phyloP scores from a whole-genome alignment of 2,797 vertebrate genomes.

The Australoheros facetus region DNA sequence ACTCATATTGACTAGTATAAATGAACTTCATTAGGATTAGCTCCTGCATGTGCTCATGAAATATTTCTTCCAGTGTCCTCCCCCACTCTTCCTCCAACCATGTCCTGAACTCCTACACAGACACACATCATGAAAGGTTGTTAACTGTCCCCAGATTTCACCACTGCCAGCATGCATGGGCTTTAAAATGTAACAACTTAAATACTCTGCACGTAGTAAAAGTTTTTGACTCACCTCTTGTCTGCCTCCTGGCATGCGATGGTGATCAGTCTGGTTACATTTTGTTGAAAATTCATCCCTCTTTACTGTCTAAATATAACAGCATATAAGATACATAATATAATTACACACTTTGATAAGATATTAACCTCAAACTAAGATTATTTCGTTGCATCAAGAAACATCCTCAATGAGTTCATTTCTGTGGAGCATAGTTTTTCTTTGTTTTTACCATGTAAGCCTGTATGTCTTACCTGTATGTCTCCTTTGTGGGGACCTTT shows the following conservation, averaged over 20 bases:
- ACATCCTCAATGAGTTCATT: neutral
- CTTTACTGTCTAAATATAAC: slow-evolving; percentile 86
- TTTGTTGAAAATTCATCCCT: slow-evolving; percentile 98
- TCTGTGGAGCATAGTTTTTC: neutral
- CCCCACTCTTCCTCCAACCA: slow-evolving; percentile 99
- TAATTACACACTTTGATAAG: neutral
- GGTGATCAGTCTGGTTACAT: slow-evolving; percentile 97
- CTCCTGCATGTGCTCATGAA: slow-evolving; percentile 99
- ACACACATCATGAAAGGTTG: neutral
- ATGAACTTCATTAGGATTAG: slow-evolving; percentile 99
- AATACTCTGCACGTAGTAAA: neutral
- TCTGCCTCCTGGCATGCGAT: slow-evolving; percentile 96
- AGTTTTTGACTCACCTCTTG: slow-evolving; percentile 86
- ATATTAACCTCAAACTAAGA: neutral
- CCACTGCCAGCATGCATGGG: neutral
- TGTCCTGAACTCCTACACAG: slow-evolving; percentile 93
- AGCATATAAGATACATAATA: slow-evolving; percentile 16
- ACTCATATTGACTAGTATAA: slow-evolving; percentile 99
- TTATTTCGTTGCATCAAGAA: neutral
- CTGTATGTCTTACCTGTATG: slow-evolving; percentile 85
- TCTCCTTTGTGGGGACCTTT: slow-evolving; percentile 97
- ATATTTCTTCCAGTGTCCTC: slow-evolving; percentile 96
- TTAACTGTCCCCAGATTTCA: neutral
- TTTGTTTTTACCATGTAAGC: neutral
- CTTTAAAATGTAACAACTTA: slow-evolving; percentile 4